phyloP scores from a whole-genome alignment of 2,888 invertebrate species.

The Acrocera orbiculus region DNA sequence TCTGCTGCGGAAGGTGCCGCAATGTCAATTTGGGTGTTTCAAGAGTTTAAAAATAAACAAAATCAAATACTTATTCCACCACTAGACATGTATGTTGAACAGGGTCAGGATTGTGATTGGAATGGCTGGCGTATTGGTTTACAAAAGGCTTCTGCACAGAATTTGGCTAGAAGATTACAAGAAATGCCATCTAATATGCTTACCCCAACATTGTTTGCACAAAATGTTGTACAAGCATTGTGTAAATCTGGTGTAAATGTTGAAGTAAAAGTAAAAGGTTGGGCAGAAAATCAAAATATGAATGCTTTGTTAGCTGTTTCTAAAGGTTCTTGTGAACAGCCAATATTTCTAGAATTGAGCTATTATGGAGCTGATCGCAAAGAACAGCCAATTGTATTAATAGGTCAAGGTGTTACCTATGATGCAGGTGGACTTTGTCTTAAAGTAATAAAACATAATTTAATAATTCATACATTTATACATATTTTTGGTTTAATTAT shows the following conservation, averaged over 20 bases:
- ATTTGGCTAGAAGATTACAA: slow-evolving; percentile 55
- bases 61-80: slow-evolving; percentile 18
- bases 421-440: slow-evolving; percentile 59
- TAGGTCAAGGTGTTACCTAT: slow-evolving; percentile 50
- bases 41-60: slow-evolving; percentile 30
- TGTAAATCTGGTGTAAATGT: slow-evolving; percentile 25
- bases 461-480: too few relatives aligned
- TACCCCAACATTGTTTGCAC: slow-evolving; percentile 61
- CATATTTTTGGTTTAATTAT: too few relatives aligned
- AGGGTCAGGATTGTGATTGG: slow-evolving; percentile 46
- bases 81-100: slow-evolving; percentile 34
- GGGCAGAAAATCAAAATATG: slow-evolving; percentile 67
- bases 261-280: slow-evolving; percentile 34
- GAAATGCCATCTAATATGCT: slow-evolving; percentile 66
- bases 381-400: slow-evolving; percentile 49
- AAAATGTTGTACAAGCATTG: slow-evolving; percentile 35
- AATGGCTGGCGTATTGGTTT: slow-evolving; percentile 56
- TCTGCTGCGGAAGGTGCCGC: slow-evolving; percentile 63
- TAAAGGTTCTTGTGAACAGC: slow-evolving; percentile 60
- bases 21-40: slow-evolving; percentile 50
- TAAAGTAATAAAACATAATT: too few relatives aligned
- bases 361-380: slow-evolving; percentile 46
- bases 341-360: slow-evolving; percentile 58
- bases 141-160: slow-evolving; percentile 60
- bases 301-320: slow-evolving; percentile 59